Evolutionary conservation across 1,140 invertebrate genomes (phyloP).

Genomic region (Bilobella aurantiaca): DNA sequence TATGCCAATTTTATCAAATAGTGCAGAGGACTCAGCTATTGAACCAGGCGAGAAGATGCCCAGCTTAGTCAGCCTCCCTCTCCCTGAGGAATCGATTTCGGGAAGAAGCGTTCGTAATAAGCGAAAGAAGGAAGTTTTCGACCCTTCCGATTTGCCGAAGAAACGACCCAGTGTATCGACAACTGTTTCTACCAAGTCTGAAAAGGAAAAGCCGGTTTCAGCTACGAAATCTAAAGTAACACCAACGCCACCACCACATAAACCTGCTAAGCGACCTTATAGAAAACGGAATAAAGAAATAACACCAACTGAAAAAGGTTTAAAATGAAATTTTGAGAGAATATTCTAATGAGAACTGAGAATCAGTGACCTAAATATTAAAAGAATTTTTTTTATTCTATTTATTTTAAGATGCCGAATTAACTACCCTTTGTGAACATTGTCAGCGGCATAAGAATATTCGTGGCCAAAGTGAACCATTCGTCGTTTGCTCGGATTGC

Average conservation of each 20-base stretch:
- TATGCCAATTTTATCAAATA: not conserved
- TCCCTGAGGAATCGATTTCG: not conserved
- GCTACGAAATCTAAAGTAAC: not conserved
- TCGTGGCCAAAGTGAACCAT: not conserved
- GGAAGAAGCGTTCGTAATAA: slow-evolving; percentile 7
- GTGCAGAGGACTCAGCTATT: not conserved
- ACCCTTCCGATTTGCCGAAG: slow-evolving; percentile 3
- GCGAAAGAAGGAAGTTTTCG: slow-evolving; percentile 10
- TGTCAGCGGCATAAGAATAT: not conserved
- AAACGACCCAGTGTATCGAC: not conserved
- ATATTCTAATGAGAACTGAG: no score
- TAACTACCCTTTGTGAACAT: not conserved
- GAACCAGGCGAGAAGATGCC: not conserved
- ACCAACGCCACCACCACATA: not conserved
- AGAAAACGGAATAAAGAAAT: not conserved
- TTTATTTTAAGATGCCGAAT: not conserved
- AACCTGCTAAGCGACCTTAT: not conserved
- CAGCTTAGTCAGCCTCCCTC: not conserved
- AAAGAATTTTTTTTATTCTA: not conserved
- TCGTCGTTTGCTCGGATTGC: not conserved
- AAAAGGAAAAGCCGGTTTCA: slow-evolving; percentile 1
- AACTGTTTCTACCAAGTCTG: not conserved
- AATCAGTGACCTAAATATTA: not conserved
- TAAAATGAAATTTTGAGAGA: not conserved
- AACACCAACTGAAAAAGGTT: not conserved